phyloP scores from a whole-genome alignment of 2,888 invertebrate genomes.

The Euphydryas editha region DNA sequence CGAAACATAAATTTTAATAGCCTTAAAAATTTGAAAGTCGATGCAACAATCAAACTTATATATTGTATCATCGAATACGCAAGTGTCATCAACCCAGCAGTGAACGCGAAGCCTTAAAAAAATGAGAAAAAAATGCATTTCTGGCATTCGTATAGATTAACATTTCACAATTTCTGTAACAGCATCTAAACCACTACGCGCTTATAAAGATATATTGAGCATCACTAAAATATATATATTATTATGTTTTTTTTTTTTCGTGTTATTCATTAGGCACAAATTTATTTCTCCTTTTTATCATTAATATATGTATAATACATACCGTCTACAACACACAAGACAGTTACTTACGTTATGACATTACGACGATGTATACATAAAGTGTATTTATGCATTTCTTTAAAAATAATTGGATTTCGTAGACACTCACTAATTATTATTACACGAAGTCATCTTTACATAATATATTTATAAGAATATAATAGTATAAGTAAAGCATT shows the following conservation, averaged over 20 bases:
- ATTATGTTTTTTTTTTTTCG: constrained; percentile 58
- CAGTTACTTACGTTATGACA: constrained; percentile 59
- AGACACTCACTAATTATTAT: constrained; percentile 79
- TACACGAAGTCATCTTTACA: constrained; percentile 78
- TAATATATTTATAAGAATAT: constrained; percentile 83
- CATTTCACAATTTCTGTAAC: constrained; percentile 56
- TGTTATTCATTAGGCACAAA: constrained; percentile 79
- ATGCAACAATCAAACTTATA: constrained; percentile 39
- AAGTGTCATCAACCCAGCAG: constrained; percentile 28
- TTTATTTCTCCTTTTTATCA: constrained; percentile 59
- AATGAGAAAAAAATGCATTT: constrained; percentile 69
- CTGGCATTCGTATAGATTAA: constrained; percentile 65
- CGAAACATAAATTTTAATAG: not conserved
- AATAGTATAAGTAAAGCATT: constrained; percentile 81
- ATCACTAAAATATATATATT: constrained; percentile 72
- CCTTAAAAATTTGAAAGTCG: constrained; percentile 18
- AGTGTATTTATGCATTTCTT: constrained; percentile 67
- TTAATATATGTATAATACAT: constrained; percentile 57
- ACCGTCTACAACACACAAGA: constrained; percentile 74
- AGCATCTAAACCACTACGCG: constrained; percentile 76
- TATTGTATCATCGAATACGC: constrained; percentile 23
- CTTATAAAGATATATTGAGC: constrained; percentile 79
- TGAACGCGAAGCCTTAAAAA: constrained; percentile 40
- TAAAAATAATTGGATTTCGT: constrained; percentile 70
- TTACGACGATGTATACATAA: constrained; percentile 65